Percentiles rank a stretch among this genome's conserved stretches.
These are phyloP conservation scores for Philypnodon macrostomus DNA, from an alignment of 2,797 vertebrate genomes.

Conservation along the genomic window DNA sequence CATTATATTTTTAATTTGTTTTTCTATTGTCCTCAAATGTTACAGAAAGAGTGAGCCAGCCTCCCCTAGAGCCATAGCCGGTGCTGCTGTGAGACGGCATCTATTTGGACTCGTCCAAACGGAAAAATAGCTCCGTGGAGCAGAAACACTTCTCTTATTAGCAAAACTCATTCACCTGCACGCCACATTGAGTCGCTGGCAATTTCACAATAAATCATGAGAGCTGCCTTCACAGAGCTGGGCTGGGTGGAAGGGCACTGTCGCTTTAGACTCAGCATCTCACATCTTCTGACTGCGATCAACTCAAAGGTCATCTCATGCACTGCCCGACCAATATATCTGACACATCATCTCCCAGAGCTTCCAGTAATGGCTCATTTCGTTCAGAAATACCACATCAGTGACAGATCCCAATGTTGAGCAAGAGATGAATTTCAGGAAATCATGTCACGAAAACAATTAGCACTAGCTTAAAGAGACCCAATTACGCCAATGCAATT, in stretches of 20 bases:
- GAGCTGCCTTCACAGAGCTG: conserved; percentile 54
- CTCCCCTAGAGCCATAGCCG: conserved; percentile 69
- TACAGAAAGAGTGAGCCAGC: conserved; percentile 65
- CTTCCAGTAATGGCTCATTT: conserved; percentile 56
- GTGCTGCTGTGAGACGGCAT: conserved; percentile 68
- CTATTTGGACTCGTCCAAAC: conserved; percentile 71
- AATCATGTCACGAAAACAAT: conserved; percentile 54
- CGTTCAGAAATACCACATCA: conserved; percentile 65
- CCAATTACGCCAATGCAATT: no score
- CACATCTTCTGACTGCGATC: conserved; percentile 57
- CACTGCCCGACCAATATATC: conserved; percentile 59
- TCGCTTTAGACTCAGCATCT: conserved; percentile 68
- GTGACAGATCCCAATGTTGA: conserved; percentile 60
- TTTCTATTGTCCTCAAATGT: conserved; percentile 66
- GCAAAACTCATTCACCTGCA: conserved; percentile 80
- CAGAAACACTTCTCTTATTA: conserved; percentile 80
- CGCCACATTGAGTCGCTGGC: conserved; percentile 73
- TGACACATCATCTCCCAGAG: conserved; percentile 47
- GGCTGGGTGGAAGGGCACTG: conserved; percentile 51
- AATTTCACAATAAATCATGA: conserved; percentile 77
- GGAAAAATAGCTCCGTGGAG: conserved; percentile 76
- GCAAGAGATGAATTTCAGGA: conserved; percentile 50
- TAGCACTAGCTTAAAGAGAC: conserved; percentile 31
- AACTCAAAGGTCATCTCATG: conserved; percentile 73
- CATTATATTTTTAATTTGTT: conserved; percentile 49